These are phyloP conservation scores for Microtus oregoni DNA, from an alignment of 2,113 vertebrate species.

Conservation along the genomic window DNA sequence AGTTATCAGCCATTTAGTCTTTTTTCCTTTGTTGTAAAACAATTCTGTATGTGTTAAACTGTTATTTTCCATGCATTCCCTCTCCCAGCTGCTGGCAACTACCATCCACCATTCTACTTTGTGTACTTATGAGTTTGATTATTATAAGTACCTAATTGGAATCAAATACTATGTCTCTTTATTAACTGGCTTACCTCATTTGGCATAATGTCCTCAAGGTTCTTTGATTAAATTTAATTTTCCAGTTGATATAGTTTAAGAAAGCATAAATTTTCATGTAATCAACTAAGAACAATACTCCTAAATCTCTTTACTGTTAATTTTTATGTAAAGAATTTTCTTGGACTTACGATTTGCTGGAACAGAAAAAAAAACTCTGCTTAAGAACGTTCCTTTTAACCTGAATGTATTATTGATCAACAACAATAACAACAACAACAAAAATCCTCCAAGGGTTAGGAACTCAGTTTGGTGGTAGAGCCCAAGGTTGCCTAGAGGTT, in stretches of 20 bases:
- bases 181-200: slow-evolving; percentile 45
- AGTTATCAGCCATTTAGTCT: neutral
- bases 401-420: neutral
- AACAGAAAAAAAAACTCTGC: slow-evolving; percentile 47
- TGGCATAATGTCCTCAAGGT: slow-evolving; percentile 3
- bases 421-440: neutral
- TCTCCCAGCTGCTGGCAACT: neutral
- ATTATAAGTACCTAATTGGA: slow-evolving; percentile 3
- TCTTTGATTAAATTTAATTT: slow-evolving; percentile 47
- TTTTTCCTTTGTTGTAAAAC: slow-evolving; percentile 47
- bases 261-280: neutral
- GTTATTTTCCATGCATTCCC: neutral
- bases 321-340: neutral
- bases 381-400: slow-evolving; percentile 63
- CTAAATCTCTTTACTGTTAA: slow-evolving; percentile 22
- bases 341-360: neutral
- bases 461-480: neutral
- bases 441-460: neutral
- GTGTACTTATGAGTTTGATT: slow-evolving; percentile 25
- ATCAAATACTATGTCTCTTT: slow-evolving; percentile 54
- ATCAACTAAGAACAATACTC: slow-evolving; percentile 14
- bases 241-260: slow-evolving; percentile 10
- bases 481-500: neutral
- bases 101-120: slow-evolving; percentile 39
- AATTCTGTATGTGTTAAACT: slow-evolving; percentile 23